Evolutionary conservation across 2,113 vertebrate genomes (phyloP).

Genomic region (Regulus satrapa): DNA sequence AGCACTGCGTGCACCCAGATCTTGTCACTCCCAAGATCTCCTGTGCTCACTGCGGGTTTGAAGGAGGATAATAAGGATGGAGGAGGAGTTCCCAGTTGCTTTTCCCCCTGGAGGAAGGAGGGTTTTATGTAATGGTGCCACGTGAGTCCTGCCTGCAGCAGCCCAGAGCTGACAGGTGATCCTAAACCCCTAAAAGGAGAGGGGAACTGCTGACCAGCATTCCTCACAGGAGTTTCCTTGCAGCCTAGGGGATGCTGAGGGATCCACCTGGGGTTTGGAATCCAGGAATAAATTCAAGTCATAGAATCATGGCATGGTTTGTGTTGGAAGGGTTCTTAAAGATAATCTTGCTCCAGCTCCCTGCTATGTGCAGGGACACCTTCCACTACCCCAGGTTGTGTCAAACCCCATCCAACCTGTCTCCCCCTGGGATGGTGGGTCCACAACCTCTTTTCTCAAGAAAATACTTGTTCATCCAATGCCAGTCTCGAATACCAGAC

Average conservation of each 20-base stretch:
- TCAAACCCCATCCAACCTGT: neutral
- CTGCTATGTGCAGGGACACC: neutral
- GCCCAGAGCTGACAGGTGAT: neutral
- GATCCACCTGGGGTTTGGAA: neutral
- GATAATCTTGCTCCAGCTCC: accelerated
- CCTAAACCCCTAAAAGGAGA: neutral
- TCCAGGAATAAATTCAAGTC: neutral
- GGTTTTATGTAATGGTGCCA: neutral
- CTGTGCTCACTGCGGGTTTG: neutral
- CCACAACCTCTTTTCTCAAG: neutral
- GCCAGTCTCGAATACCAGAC: no score
- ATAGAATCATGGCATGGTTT: neutral
- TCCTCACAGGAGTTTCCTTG: neutral
- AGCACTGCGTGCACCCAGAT: neutral
- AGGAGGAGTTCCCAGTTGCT: neutral
- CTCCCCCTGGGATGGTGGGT: neutral
- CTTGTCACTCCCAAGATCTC: neutral
- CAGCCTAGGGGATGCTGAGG: neutral
- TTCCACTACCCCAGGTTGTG: neutral
- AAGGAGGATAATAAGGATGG: neutral
- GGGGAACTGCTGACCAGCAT: neutral
- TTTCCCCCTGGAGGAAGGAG: neutral
- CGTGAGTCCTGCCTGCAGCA: neutral
- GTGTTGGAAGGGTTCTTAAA: neutral
- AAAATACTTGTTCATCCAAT: neutral